phyloP scores from a whole-genome alignment of 2,797 vertebrate species.

The Salarias fasciatus region DNA sequence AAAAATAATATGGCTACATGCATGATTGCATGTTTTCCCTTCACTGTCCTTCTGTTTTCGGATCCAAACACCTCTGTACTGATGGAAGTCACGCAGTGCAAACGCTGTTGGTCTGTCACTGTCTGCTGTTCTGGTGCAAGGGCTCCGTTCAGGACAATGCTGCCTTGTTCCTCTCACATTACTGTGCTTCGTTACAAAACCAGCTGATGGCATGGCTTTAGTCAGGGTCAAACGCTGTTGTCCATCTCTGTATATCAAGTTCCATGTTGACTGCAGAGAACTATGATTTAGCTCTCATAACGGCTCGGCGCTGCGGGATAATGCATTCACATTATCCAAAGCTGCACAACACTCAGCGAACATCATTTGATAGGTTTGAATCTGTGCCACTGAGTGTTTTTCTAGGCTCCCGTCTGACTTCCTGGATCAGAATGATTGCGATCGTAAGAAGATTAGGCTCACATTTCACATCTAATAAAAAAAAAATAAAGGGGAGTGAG shows the following conservation, averaged over 20 bases:
- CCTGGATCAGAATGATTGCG: not conserved
- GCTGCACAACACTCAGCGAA: conserved; percentile 15
- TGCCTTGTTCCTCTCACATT: conserved; percentile 76
- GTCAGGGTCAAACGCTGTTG: conserved; percentile 68
- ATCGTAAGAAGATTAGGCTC: not conserved
- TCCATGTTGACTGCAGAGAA: conserved; percentile 67
- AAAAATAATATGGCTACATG: too few species aligned
- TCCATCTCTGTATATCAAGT: conserved; percentile 67
- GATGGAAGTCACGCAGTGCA: conserved; percentile 34
- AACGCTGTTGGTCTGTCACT: conserved; percentile 23
- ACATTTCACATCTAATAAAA: conserved; percentile 17
- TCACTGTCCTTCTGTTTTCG: conserved; percentile 1
- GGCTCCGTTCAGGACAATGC: conserved; percentile 74
- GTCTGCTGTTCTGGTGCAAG: conserved; percentile 48
- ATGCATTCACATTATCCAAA: conserved; percentile 18
- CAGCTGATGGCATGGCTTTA: conserved; percentile 76
- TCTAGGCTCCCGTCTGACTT: conserved; percentile 1
- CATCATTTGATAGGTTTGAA: conserved; percentile 18
- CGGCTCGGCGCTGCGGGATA: conserved; percentile 22
- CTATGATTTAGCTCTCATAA: conserved; percentile 52
- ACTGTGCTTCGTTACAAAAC: conserved; percentile 74
- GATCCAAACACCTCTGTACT: conserved; percentile 31
- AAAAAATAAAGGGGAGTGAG: conserved; percentile 1
- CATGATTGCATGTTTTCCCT: conserved; percentile 1
- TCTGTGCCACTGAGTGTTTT: conserved; percentile 14